Evolutionary conservation across 2,113 vertebrate genomes (phyloP), one percentile per base, ranked within the genome.

Genomic region (Tenebrosternarchus preto): DNA sequence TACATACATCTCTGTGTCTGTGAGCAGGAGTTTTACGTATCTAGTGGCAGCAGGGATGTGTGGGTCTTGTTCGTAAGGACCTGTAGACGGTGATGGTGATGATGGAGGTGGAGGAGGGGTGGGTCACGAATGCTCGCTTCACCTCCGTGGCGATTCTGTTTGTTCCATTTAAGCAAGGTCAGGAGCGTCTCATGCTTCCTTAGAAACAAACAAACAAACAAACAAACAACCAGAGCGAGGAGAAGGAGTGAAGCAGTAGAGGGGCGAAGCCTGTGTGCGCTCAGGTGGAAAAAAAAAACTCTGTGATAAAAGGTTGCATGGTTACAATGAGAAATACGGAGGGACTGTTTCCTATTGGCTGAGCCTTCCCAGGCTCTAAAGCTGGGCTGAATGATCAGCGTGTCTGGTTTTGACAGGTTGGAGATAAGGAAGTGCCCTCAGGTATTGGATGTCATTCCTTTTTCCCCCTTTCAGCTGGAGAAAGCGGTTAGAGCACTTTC

Each of bases 381-480:
- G 88, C 92, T 89, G 85, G 46, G 85, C 90, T 92, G 94, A 95
- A 93, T 94, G 94, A 95, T 94, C 90, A 91, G 90, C 88, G 89
- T 84, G 88, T 94, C 93, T 95, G 94, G 93, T 93, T 93, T 92
- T 95, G 95, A 97, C 94, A 95, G 94, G 91, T 91, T 89, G 91
- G 91, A 96, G 95, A 96, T 97, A 95, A 94, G 90, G 83, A 91
- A 92, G 92, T 91, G 92, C 92, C 94, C 87, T 94, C 90, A 94
- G 94, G 96, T 96, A 95, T 96, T 96, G 96, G 94, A 94, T 94
- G 93, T 93, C 94, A 95, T 95, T 96, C 93, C 89, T 69, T 75
- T 75, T 80, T 80, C 72, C 46, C 57, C 46, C 56, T 66, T 91
- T 90, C 91, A 89, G 61, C 59, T 85, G 75, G 85, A 84, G 83